A percentile compares a stretch with the other conserved stretches of the same genome.
Evolutionary conservation across 2,113 vertebrate species (phyloP).

Genomic region (Pitta sordida): DNA sequence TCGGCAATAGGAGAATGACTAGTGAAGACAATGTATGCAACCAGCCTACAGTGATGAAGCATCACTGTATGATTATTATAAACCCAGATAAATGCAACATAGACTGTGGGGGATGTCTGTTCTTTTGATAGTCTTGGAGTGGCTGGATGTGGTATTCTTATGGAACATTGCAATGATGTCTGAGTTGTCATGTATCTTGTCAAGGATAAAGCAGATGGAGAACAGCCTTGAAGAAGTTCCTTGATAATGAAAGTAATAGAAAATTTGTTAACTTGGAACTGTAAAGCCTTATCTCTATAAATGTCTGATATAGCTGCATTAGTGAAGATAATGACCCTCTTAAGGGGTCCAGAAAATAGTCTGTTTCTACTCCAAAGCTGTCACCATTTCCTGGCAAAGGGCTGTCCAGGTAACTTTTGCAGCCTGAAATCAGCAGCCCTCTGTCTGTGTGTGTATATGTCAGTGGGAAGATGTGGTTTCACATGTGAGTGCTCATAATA

Average conservation of each 20-base stretch:
- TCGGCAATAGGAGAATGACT: neutral
- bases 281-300: neutral
- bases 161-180: neutral
- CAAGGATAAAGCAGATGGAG: slow-evolving; percentile 25
- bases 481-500: fast-evolving
- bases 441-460: neutral
- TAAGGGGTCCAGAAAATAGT: neutral
- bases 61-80: neutral
- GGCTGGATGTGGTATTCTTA: neutral
- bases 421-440: neutral
- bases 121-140: neutral
- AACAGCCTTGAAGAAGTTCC: neutral
- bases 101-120: neutral
- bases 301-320: neutral
- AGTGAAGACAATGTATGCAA: neutral
- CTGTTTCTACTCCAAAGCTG: neutral
- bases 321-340: neutral
- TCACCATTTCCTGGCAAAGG: neutral
- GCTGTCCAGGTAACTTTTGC: neutral
- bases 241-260: neutral
- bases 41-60: neutral
- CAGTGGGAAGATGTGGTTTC: neutral
- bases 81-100: neutral
- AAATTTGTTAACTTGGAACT: neutral
- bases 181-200: slow-evolving; percentile 5